phyloP scores from a whole-genome alignment of 1,140 invertebrate genomes.

The Caerostris darwini region DNA sequence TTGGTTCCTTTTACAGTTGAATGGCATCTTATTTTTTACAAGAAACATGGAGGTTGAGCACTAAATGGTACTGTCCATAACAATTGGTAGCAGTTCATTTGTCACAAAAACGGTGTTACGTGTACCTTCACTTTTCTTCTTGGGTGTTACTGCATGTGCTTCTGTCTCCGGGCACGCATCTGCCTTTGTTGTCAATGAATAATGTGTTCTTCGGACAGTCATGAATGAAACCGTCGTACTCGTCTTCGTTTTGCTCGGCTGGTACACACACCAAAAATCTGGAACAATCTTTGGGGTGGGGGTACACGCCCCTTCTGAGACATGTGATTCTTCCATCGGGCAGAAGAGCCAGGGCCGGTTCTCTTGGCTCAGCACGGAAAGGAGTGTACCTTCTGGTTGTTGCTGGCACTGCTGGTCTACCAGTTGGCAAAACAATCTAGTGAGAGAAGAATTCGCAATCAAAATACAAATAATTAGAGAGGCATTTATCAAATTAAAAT shows the following conservation, averaged over 20 bases:
- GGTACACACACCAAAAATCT: constrained; percentile 80
- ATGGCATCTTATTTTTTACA: not conserved
- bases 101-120: not conserved
- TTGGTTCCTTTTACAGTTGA: not conserved
- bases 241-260: constrained; percentile 60
- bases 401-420: constrained; percentile 73
- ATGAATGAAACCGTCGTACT: constrained; percentile 78
- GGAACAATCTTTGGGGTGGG: constrained; percentile 79
- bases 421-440: constrained; percentile 60
- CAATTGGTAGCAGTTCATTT: not conserved
- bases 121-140: not conserved
- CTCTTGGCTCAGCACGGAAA: constrained; percentile 14
- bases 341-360: constrained; percentile 76
- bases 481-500: too few species aligned
- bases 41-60: too few species aligned
- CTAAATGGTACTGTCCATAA: not conserved
- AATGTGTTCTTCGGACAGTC: constrained; percentile 79
- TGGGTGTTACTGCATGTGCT: constrained; percentile 6
- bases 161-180: constrained; percentile 75
- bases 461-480: too few species aligned
- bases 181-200: constrained; percentile 76
- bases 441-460: not conserved
- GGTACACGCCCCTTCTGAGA: constrained; percentile 79
- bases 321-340: constrained; percentile 78
- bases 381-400: constrained; percentile 45